Evolutionary conservation across 2,113 vertebrate species (phyloP), one percentile per base, ranked within the genome.

Genomic region (Tylochromis polylepis): DNA sequence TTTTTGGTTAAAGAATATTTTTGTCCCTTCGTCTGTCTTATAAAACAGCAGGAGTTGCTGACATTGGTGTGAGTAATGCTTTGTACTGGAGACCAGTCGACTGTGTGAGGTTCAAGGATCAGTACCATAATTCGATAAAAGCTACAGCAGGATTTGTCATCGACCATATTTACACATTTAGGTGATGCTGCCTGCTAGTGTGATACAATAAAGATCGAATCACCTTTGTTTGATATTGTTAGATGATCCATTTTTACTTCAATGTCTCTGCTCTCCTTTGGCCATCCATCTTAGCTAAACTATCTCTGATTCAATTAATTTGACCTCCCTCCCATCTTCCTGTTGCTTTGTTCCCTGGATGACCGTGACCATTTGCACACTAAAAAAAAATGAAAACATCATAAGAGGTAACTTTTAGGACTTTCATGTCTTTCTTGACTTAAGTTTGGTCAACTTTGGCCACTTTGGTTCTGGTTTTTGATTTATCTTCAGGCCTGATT

Each of bases 171-270:
- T 84, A 92, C 86, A 70, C 91, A 81, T 75, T 90, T 91, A 93
- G 72, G 83, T 80, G 72, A 83, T 9, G 67, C 85, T 79, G 81
- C 41, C 87, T 46, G 57, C 20, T 1, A 55, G 84, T 82, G 59
- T 72, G 90, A 92, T 91, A 79, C 36, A 5, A 91, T 92, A 85
- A 83, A 83, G 85, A 95, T 94, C 41, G 49, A 90, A 92, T 93
- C 80, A 59, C 57, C 62, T 86, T 53, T 79, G 81, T 91, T 58
- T 81, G 53, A 86, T 82, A 80, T 56, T 79, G 85, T 93, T 80
- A 78, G 85, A 70, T 41, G 84, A 82, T 90, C 79, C 83, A 31
- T 92, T 91, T 91, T 86, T 81, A 90, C 88, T 87, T 80, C 49
- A 36, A 11, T 62, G 43, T 81, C 51, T 41, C 60, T 41, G 43